Base-by-base conservation (phyloP, 64 coral and sea anemone genomes). In the Actinia tenebrosa region DNA sequence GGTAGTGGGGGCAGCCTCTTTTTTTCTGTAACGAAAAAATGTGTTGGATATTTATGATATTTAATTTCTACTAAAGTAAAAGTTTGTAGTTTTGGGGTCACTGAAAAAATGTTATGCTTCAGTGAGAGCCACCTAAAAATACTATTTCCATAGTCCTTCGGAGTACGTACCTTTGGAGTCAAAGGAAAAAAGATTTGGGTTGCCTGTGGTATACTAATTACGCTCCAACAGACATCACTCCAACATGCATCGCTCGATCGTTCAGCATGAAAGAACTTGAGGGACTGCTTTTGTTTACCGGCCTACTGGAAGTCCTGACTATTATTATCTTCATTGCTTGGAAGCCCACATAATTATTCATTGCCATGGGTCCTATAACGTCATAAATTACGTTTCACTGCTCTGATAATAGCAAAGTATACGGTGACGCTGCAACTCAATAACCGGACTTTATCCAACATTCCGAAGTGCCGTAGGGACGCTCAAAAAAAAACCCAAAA, bases 261-360 rank as follows among this genome's bases (percentile, higher is more conserved):
- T 13, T 37, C 26, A 75, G 69, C 19, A 66, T 4, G 63, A 66
- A 23, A 8, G 62, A 64, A 27, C n/a, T 27, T 6, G 69, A 75
- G 7, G 63, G 9, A 75, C 5, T 26, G 30, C 10, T 37, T 30
- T 30, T 26, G 10, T 75, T 75, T 37, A 37, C 30, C 30, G 30
- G 30, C 30, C 30, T 37, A 37, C 30, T 37, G 30, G 30, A 37
- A 37, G 69, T 75, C 4, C 69, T 5, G n/a, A 75, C 27, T 25
- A 75, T 42, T 25, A 75, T 42, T 58, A 26, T 42, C n/a, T 75
- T 75, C 69, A 30, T 3, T 75, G 69, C 26, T 37, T 75, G 69
- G 69, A 42, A 75, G n/a, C 69, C 69, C 69, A 43, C 69, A 43
- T 75, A 75, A 75, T 75, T 75, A 75, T 75, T 75, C 26, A 75